A percentile compares a stretch with the other conserved stretches of the same genome.
Evolutionary conservation across 2,113 vertebrate species (phyloP).

Genomic region (Psammodynastes pulverulentus): DNA sequence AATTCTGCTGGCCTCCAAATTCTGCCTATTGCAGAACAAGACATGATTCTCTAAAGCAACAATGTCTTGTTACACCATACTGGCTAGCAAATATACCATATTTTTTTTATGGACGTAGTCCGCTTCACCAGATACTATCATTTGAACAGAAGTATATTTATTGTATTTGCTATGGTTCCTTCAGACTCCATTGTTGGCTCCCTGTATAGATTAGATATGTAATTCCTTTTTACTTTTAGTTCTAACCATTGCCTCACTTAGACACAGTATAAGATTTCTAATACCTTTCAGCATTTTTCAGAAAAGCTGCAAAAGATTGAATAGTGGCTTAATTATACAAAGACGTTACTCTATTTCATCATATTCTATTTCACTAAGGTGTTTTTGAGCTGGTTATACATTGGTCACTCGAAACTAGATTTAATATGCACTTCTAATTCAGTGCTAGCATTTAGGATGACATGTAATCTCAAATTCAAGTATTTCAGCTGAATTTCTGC

Average conservation of each 20-base stretch:
- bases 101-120: neutral
- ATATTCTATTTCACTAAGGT: neutral
- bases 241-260: neutral
- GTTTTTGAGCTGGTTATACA: neutral
- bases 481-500: neutral
- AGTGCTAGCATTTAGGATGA: neutral
- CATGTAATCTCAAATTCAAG: neutral
- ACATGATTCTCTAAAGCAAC: neutral
- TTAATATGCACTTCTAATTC: neutral
- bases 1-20: neutral
- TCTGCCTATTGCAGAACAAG: neutral
- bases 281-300: neutral
- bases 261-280: neutral
- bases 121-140: neutral
- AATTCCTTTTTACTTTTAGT: neutral
- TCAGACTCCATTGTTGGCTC: neutral
- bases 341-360: neutral
- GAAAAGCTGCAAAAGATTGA: neutral
- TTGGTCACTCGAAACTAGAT: neutral
- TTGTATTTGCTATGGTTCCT: neutral
- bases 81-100: neutral
- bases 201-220: neutral
- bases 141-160: neutral
- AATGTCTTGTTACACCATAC: neutral
- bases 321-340: neutral